A percentile compares a stretch with the other conserved stretches of the same genome.
These are phyloP conservation scores for Mystacides longicornis DNA, from an alignment of 2,888 invertebrate species.

Conservation along the genomic window DNA sequence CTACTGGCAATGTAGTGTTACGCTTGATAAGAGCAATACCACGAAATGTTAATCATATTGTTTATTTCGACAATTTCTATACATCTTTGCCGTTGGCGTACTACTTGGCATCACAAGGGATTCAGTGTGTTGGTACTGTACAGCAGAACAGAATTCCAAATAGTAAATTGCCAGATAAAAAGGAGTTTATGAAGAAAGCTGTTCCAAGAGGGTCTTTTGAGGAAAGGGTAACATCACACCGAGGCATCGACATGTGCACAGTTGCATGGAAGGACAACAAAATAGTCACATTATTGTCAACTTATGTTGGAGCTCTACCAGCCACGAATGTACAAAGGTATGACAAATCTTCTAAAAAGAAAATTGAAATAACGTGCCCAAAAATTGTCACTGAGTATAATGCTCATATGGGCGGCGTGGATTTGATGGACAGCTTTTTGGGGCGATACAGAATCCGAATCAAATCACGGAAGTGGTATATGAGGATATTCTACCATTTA, in stretches of 20 bases:
- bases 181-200: conserved; percentile 31
- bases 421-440: conserved; percentile 27
- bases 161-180: conserved; percentile 27
- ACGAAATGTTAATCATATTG: conserved; percentile 5
- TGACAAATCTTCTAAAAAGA: conserved; percentile 24
- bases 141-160: conserved; percentile 24
- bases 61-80: conserved; percentile 10
- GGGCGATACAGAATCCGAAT: conserved; percentile 26
- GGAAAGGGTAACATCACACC: conserved; percentile 31
- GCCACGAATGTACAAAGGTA: conserved; percentile 20
- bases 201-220: conserved; percentile 32
- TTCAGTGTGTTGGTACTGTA: conserved; percentile 24
- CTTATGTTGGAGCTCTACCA: conserved; percentile 24
- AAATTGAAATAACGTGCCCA: conserved; percentile 23
- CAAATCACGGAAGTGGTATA: conserved; percentile 25
- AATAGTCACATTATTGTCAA: conserved; percentile 5
- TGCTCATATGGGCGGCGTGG: conserved; percentile 27
- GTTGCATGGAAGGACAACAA: conserved; percentile 4
- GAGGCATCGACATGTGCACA: conserved; percentile 27
- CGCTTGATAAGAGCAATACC: conserved; percentile 26
- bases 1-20: conserved; percentile 27
- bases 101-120: conserved; percentile 23
- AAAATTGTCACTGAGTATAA: conserved; percentile 28
- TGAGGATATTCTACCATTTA: conserved; percentile 25
- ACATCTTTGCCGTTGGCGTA: conserved; percentile 23